Conservation (phyloP, 2,888 invertebrate species). For the Scelioninae gen. 1 region DNA sequence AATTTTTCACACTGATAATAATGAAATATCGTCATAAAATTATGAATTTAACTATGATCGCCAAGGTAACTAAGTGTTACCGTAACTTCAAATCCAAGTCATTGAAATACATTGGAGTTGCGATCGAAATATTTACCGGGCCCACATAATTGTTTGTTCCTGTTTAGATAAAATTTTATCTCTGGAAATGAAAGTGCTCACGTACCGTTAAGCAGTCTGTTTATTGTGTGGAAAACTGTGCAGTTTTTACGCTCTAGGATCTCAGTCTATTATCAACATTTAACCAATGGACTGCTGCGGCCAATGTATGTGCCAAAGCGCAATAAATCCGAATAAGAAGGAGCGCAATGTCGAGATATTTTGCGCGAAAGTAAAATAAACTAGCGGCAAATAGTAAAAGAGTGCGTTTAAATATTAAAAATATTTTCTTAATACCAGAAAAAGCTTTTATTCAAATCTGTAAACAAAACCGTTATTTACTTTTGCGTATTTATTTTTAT, state of each 20-base stretch:
- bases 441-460: background rate
- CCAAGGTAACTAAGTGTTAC: too few relatives aligned
- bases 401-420: background rate
- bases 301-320: constrained; percentile 22
- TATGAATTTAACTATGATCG: too few relatives aligned
- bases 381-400: constrained; percentile 9
- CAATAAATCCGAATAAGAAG: constrained; percentile 24
- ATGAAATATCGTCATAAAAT: too few relatives aligned
- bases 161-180: constrained; percentile 75
- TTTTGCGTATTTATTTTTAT: too few relatives aligned
- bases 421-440: background rate
- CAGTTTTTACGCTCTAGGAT: constrained; percentile 56
- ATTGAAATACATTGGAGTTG: background rate
- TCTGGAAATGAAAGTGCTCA: constrained; percentile 78
- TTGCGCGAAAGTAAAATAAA: constrained; percentile 38
- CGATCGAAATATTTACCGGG: constrained; percentile 20
- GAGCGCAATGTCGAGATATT: constrained; percentile 3
- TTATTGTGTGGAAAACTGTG: constrained; percentile 57
- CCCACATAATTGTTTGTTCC: constrained; percentile 75
- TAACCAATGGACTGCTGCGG: constrained; percentile 1
- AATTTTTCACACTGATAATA: too few relatives aligned
- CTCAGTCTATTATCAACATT: constrained; percentile 29
- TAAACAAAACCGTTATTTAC: constrained; percentile 1
- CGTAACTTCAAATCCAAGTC: too few relatives aligned
- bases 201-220: constrained; percentile 75